phyloP scores from a whole-genome alignment of 2,797 vertebrate species.

The Carcharodon carcharias region DNA sequence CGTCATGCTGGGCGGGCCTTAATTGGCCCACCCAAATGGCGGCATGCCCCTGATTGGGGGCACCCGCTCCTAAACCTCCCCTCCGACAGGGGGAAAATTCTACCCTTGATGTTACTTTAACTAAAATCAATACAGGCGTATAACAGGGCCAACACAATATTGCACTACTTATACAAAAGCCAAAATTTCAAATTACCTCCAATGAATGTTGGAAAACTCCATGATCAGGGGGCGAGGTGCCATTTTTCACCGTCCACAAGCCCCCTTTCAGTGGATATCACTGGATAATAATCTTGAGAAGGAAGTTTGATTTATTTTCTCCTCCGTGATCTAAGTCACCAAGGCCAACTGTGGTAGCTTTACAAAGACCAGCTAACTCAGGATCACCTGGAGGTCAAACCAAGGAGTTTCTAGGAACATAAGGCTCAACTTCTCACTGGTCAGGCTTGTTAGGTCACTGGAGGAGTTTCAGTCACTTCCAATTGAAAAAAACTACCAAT shows the following conservation, averaged over 20 bases:
- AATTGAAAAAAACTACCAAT: neutral
- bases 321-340: neutral
- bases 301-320: neutral
- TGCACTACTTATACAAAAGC: too few relatives aligned
- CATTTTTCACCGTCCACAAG: neutral
- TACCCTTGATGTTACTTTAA: neutral
- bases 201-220: neutral
- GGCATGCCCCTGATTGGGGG: too few relatives aligned
- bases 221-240: neutral
- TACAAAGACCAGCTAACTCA: neutral
- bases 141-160: neutral
- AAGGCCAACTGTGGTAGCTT: neutral
- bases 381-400: neutral
- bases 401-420: neutral
- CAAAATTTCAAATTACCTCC: neutral
- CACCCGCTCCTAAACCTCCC: too few relatives aligned
- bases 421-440: neutral
- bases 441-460: too few relatives aligned
- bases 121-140: neutral
- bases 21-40: too few relatives aligned
- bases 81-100: too few relatives aligned
- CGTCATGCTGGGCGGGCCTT: too few relatives aligned
- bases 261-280: neutral
- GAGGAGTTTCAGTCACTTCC: neutral
- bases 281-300: neutral